phyloP scores from a whole-genome alignment of 2,888 invertebrate genomes.

The Norana najaformis region DNA sequence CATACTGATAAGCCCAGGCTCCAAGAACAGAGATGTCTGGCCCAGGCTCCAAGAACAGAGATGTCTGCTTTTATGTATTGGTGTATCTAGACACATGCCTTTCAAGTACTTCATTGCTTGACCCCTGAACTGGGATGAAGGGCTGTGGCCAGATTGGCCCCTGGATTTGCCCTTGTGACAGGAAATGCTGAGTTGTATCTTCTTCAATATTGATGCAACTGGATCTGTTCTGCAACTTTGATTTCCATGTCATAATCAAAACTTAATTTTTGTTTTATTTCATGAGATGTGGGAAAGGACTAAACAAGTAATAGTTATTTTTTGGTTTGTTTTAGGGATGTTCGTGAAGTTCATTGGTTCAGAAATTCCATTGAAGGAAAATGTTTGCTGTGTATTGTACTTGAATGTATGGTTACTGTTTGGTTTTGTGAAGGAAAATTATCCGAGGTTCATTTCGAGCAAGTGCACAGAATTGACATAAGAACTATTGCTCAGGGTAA shows the following conservation, averaged over 20 bases:
- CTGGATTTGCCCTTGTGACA: too few species aligned
- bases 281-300: not conserved
- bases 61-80: too few species aligned
- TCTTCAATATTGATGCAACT: too few species aligned
- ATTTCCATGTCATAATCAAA: not conserved
- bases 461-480: not conserved
- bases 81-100: too few species aligned
- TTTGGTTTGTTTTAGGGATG: not conserved
- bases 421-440: slow-evolving; percentile 6
- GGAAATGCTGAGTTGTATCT: too few species aligned
- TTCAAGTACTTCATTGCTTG: too few species aligned
- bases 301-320: not conserved
- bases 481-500: not conserved
- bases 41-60: too few species aligned
- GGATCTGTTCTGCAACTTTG: too few species aligned
- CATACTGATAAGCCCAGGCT: too few species aligned
- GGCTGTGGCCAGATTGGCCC: too few species aligned
- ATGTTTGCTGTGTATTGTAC: slow-evolving; percentile 5
- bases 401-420: slow-evolving; percentile 5
- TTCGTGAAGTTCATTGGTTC: not conserved
- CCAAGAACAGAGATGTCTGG: too few species aligned
- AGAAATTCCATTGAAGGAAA: not conserved
- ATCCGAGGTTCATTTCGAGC: not conserved
- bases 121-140: too few species aligned
- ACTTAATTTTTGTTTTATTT: not conserved